A percentile compares a stretch with the other conserved stretches of the same genome.
Conservation (phyloP, 2,888 invertebrate genomes). For the Pardosa pseudoannulata region DNA sequence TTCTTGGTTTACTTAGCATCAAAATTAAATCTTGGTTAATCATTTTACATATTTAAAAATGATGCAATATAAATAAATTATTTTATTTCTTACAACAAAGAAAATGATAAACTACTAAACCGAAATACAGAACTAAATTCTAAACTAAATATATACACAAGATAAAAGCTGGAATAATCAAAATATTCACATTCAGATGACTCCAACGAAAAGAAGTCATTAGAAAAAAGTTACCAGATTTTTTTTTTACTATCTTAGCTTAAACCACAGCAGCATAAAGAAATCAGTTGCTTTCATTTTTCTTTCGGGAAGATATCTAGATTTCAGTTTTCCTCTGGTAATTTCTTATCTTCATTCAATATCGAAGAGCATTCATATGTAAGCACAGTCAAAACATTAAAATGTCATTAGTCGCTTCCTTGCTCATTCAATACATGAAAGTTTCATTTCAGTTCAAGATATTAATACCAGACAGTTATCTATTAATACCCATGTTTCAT, state of each 20-base stretch:
- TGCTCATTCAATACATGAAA: background rate
- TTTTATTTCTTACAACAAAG: no score
- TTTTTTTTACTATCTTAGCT: no score
- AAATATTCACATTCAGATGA: no score
- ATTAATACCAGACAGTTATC: conserved; percentile 11
- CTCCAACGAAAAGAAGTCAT: background rate
- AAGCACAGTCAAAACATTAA: conserved; percentile 35
- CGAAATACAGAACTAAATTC: no score
- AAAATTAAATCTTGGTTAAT: no score
- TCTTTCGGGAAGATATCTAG: no score
- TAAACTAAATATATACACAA: no score
- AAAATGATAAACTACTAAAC: no score
- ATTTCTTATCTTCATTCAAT: background rate
- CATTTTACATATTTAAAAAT: no score
- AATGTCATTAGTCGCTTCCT: conserved; percentile 39
- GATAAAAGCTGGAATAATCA: no score
- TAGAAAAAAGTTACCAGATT: background rate
- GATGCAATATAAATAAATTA: no score
- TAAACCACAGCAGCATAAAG: background rate
- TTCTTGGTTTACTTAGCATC: no score
- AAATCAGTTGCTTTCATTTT: background rate
- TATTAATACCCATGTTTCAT: conserved; percentile 8
- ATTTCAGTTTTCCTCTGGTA: background rate
- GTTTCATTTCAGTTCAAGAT: background rate
- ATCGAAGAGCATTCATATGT: conserved; percentile 15